A percentile compares a stretch with the other conserved stretches of the same genome.
These are phyloP conservation scores for Sphaerodactylus townsendi DNA, from an alignment of 2,113 vertebrate genomes.

Conservation along the genomic window DNA sequence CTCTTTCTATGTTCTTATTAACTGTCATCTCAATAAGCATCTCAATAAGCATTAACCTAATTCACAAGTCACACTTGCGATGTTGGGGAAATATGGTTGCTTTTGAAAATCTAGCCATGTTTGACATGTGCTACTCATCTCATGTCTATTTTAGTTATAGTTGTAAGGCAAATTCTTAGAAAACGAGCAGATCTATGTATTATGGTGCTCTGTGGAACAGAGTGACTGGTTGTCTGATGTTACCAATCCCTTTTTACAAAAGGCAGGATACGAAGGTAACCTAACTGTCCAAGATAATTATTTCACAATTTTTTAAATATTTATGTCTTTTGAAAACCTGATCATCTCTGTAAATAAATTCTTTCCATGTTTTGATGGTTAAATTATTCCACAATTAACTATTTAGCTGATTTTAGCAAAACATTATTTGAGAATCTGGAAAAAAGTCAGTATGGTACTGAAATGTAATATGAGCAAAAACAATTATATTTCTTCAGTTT, in stretches of 20 bases:
- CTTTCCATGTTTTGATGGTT: background rate
- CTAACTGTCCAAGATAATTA: background rate
- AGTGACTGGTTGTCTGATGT: background rate
- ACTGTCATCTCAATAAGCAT: no score
- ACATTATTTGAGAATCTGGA: background rate
- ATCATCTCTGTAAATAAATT: background rate
- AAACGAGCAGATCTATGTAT: background rate
- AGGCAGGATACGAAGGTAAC: background rate
- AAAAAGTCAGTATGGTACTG: background rate
- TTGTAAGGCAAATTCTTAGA: background rate
- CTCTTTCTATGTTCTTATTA: no score
- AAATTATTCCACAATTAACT: background rate
- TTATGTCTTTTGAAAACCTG: background rate
- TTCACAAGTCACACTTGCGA: no score
- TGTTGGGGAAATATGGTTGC: background rate
- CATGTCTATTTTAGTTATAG: background rate
- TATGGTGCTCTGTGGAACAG: background rate
- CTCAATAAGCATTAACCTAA: no score
- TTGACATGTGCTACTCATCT: background rate
- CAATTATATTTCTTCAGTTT: background rate
- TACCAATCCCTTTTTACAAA: background rate
- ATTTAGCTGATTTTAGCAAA: background rate
- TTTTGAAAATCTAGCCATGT: background rate
- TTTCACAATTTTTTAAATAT: background rate
- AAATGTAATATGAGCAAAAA: background rate